Conservation (phyloP, 2,113 vertebrate genomes). For the Rana temporaria region DNA sequence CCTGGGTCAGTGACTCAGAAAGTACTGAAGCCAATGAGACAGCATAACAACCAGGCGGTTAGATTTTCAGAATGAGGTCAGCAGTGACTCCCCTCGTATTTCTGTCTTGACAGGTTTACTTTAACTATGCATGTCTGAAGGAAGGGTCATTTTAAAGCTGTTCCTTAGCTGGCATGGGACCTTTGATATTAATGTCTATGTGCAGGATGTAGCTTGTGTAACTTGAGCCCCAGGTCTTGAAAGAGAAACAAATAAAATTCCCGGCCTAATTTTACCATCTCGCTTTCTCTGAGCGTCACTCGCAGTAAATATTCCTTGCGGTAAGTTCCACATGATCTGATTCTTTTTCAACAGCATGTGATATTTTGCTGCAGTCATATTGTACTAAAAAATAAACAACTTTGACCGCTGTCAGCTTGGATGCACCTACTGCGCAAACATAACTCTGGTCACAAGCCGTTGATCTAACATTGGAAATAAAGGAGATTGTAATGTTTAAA, state of each 20-base stretch:
- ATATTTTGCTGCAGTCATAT: constrained; percentile 21
- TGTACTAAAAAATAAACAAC: constrained; percentile 22
- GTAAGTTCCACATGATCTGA: constrained; percentile 22
- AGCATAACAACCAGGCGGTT: no score
- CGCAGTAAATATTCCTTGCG: constrained; percentile 10
- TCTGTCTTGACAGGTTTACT: no score
- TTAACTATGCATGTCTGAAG: no score
- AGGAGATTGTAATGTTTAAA: no score
- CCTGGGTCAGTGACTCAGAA: no score
- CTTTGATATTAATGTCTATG: background rate
- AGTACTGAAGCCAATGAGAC: no score
- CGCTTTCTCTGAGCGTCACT: background rate
- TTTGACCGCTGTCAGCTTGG: background rate
- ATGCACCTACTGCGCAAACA: background rate
- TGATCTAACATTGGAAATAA: no score
- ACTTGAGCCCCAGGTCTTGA: constrained; percentile 13
- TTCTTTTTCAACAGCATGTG: background rate
- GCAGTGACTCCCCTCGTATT: no score
- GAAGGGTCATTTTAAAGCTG: no score
- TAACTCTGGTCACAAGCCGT: background rate
- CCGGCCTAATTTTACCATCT: constrained; percentile 25
- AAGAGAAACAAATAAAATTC: constrained; percentile 32
- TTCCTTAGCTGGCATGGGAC: no score
- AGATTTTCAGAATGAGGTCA: no score
- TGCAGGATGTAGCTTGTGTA: background rate